Evolutionary conservation across 2,113 vertebrate genomes (phyloP).

Genomic region (Silurus asotus): DNA sequence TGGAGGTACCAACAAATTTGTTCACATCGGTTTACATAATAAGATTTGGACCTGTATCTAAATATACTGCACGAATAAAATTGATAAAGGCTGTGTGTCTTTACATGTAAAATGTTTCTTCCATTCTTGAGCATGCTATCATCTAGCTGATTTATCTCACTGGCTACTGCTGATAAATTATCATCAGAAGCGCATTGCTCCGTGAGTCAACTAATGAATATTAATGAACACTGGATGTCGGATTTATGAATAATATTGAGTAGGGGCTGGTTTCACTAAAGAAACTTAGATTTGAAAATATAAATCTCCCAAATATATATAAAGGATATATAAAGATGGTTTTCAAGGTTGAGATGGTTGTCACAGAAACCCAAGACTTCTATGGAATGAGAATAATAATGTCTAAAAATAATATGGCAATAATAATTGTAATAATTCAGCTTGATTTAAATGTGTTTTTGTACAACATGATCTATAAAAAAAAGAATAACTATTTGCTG

Average conservation of each 20-base stretch:
- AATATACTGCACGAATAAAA: not conserved
- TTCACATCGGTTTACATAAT: too few relatives aligned
- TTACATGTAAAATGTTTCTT: not conserved
- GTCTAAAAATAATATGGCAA: not conserved
- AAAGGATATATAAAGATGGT: not conserved
- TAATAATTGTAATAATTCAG: not conserved
- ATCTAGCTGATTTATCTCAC: constrained; percentile 6
- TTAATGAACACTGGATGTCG: not conserved
- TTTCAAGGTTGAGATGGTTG: not conserved
- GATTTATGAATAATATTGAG: not conserved
- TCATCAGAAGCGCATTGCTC: not conserved
- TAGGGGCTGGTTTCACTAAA: not conserved
- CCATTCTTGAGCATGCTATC: not conserved
- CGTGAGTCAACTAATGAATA: constrained; percentile 4
- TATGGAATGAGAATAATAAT: not conserved
- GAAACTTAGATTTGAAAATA: not conserved
- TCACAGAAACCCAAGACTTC: not conserved
- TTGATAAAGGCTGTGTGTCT: too few relatives aligned
- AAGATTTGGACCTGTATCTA: too few relatives aligned
- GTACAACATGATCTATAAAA: not conserved
- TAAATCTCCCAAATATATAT: not conserved
- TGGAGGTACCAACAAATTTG: too few relatives aligned
- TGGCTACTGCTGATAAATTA: constrained; percentile 2
- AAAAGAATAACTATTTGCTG: not conserved
- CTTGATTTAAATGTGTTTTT: not conserved